Base-by-base conservation (phyloP, 2,113 vertebrate genomes). In the Mormyrus iriodes region DNA sequence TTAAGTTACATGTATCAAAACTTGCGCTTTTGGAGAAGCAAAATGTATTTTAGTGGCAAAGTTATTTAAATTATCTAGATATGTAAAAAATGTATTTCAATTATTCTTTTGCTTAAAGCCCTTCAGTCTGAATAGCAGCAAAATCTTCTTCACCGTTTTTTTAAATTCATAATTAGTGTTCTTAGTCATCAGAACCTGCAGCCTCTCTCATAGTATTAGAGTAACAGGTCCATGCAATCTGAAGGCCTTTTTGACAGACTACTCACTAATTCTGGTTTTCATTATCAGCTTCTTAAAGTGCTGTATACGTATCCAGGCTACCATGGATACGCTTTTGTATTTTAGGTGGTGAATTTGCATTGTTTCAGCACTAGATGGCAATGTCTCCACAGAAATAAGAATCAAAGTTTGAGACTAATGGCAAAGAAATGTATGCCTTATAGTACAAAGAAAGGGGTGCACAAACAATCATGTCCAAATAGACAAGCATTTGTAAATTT, bases 311-410 rank as follows among this genome's bases (percentile, higher is more conserved):
- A n/a, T n/a, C 24, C 55, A n/a, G n/a, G 24, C 55, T 61, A n/a
- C 24, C 24, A n/a, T n/a, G 24, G 8, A 61, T 61, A 61, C 7
- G 58, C 58, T 65, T 27, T 65, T 10, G 61, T 31, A 69, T 31
- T 69, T 31, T 69, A 69, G 61, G 31, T 19, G 31, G 35, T 42
- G 73, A 79, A 42, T 79, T 79, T 85, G 46, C 19, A 39, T n/a
- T 44, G 5, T 46, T 85, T 85, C 46, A 85, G 21, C 82, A 85
- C 82, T 85, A 49, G 82, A 85, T 85, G 82, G 82, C 44, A 85
- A 49, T 85, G 24, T 85, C 21, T 85, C 42, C 49, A n/a, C 24
- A 85, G 44, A n/a, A 85, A 85, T 85, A 85, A 27, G 46, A 39
- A 79, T 79, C 35, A 42, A 4, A 35, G 73, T 17, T 79, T 79